A percentile compares a stretch with the other conserved stretches of the same genome.
Conservation (phyloP, 37 sponge, comb jelly and placozoan genomes). For the Agelas oroides region DNA sequence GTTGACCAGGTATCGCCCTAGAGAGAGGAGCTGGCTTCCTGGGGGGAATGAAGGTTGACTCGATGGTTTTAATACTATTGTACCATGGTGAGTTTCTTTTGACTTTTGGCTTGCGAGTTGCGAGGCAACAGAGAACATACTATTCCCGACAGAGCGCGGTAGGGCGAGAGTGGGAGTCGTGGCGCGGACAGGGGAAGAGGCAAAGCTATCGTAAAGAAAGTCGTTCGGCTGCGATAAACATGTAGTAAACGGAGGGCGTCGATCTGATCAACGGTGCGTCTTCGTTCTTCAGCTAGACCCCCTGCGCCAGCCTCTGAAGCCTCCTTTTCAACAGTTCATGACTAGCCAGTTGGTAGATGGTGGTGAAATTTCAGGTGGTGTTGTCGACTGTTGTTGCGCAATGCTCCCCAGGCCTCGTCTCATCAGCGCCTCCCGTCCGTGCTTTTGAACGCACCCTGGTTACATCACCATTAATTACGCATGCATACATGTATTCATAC, state of each 20-base stretch:
- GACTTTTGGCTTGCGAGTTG: slow-evolving; percentile 14
- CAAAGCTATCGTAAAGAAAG: too few relatives aligned
- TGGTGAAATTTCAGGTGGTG: slow-evolving; percentile 28
- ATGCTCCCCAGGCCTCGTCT: background rate
- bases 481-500: too few relatives aligned
- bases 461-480: slow-evolving; percentile 24
- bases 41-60: slow-evolving; percentile 7
- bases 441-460: background rate
- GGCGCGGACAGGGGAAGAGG: too few relatives aligned
- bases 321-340: background rate
- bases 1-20: slow-evolving; percentile 27
- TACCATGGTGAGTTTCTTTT: background rate
- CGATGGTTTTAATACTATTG: background rate
- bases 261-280: background rate
- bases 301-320: background rate
- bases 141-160: background rate
- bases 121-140: slow-evolving; percentile 24
- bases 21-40: slow-evolving; percentile 1
- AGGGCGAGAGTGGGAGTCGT: too few relatives aligned
- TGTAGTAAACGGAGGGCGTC: background rate
- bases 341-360: background rate
- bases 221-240: too few relatives aligned
- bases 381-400: slow-evolving; percentile 7
- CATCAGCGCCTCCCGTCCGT: background rate
- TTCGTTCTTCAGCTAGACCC: background rate